Evolutionary conservation across 2,797 vertebrate species (phyloP).

Genomic region (Spondyliosoma cantharus): DNA sequence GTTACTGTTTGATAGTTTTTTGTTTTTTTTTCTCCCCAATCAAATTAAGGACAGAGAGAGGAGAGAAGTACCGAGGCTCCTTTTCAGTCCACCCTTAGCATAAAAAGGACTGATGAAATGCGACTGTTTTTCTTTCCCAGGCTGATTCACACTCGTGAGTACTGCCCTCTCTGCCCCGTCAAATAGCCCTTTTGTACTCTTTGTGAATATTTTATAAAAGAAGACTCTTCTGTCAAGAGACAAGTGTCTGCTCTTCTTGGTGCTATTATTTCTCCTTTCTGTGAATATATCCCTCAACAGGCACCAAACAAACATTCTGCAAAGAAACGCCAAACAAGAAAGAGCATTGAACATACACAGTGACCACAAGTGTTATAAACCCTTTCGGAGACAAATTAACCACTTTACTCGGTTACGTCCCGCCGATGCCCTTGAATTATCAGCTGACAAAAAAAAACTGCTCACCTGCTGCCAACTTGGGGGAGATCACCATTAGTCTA

Average conservation of each 20-base stretch:
- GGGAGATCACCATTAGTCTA: conserved; percentile 67
- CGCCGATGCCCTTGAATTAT: background rate
- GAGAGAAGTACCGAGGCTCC: background rate
- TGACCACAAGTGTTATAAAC: background rate
- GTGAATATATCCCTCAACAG: conserved; percentile 23
- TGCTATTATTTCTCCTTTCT: conserved; percentile 34
- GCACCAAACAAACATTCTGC: conserved; percentile 15
- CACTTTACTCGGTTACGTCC: background rate
- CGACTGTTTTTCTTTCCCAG: conserved; percentile 10
- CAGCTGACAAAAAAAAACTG: background rate
- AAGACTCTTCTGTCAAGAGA: conserved; percentile 53
- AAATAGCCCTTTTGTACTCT: conserved; percentile 57
- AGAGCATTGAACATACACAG: conserved; percentile 11
- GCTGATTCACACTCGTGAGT: conserved; percentile 35
- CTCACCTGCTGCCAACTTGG: conserved; percentile 53
- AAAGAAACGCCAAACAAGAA: conserved; percentile 32
- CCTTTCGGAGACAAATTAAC: background rate
- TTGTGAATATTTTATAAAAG: conserved; percentile 65
- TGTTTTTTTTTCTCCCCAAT: background rate
- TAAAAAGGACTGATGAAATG: conserved; percentile 37
- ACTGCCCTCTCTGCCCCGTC: conserved; percentile 40
- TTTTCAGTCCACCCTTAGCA: conserved; percentile 27
- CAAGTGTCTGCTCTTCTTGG: conserved; percentile 16
- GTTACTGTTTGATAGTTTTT: background rate
- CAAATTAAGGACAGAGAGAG: too few relatives aligned